Conservation (phyloP, 1,140 invertebrate genomes). For the Drosophila erecta region DNA sequence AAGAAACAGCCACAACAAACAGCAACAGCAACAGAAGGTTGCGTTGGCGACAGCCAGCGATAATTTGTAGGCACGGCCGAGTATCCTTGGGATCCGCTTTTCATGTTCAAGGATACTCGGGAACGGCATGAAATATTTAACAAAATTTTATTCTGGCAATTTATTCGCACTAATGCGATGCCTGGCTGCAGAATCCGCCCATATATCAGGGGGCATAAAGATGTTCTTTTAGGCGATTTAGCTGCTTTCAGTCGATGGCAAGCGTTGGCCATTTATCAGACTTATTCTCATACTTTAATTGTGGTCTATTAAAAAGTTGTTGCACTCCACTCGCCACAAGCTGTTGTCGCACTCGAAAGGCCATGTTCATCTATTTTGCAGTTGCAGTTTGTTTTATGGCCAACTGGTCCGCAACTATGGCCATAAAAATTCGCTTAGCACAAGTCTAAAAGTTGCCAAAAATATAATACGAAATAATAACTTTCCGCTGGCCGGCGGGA, state of each 20-base stretch:
- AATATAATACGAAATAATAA: constrained; percentile 69
- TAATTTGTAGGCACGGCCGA: constrained; percentile 70
- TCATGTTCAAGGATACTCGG: constrained; percentile 46
- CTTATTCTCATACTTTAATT: constrained; percentile 64
- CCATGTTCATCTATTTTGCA: constrained; percentile 55
- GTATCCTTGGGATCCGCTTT: constrained; percentile 50
- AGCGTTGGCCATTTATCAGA: constrained; percentile 45
- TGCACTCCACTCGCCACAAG: constrained; percentile 59
- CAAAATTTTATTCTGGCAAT: constrained; percentile 73
- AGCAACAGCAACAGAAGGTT: constrained; percentile 17
- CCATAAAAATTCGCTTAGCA: constrained; percentile 68
- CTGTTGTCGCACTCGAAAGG: constrained; percentile 56
- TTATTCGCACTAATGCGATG: constrained; percentile 71
- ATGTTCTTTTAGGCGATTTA: constrained; percentile 67
- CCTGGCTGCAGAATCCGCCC: constrained; percentile 28
- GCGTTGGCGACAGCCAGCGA: constrained; percentile 48
- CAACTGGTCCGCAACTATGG: constrained; percentile 31
- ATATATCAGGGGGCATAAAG: constrained; percentile 60
- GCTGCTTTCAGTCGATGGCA: constrained; percentile 37
- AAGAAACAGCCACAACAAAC: neutral
- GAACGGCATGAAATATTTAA: constrained; percentile 70
- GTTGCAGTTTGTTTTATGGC: constrained; percentile 62
- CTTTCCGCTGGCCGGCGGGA: constrained; percentile 22
- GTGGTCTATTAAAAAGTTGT: constrained; percentile 74
- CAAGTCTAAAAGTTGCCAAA: constrained; percentile 49